A percentile compares a stretch with the other conserved stretches of the same genome.
Conservation (phyloP, 1,140 invertebrate species). For the Temnothorax curvispinosus region DNA sequence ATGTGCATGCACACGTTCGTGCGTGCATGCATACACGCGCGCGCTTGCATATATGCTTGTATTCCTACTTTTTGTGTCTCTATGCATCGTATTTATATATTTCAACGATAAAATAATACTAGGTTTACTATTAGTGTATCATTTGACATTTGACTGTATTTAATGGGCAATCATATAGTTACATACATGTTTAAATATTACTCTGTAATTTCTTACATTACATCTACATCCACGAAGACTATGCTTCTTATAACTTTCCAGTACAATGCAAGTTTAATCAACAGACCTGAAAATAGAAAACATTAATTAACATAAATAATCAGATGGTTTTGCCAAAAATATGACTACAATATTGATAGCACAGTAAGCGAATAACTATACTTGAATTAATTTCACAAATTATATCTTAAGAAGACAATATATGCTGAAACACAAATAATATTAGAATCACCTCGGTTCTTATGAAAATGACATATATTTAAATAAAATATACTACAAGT, state of each 20-base stretch:
- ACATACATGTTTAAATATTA: constrained; percentile 66
- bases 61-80: constrained; percentile 36
- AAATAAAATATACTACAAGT: constrained; percentile 14
- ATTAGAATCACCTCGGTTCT: background rate
- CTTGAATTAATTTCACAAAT: constrained; percentile 26
- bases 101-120: constrained; percentile 76
- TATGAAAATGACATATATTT: background rate
- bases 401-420: constrained; percentile 22
- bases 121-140: constrained; percentile 65
- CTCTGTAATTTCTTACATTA: constrained; percentile 15
- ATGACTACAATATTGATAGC: background rate
- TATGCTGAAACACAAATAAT: constrained; percentile 19
- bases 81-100: constrained; percentile 56
- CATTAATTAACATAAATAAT: constrained; percentile 14
- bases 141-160: constrained; percentile 60
- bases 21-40: too few species aligned
- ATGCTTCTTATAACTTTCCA: background rate
- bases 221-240: constrained; percentile 46
- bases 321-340: background rate
- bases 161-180: constrained; percentile 67
- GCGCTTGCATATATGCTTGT: too few species aligned
- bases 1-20: too few species aligned
- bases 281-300: constrained; percentile 76
- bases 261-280: constrained; percentile 71
- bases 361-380: constrained; percentile 31